Evolutionary conservation across 1,140 invertebrate species (phyloP).

Genomic region (Drosophila ananassae): DNA sequence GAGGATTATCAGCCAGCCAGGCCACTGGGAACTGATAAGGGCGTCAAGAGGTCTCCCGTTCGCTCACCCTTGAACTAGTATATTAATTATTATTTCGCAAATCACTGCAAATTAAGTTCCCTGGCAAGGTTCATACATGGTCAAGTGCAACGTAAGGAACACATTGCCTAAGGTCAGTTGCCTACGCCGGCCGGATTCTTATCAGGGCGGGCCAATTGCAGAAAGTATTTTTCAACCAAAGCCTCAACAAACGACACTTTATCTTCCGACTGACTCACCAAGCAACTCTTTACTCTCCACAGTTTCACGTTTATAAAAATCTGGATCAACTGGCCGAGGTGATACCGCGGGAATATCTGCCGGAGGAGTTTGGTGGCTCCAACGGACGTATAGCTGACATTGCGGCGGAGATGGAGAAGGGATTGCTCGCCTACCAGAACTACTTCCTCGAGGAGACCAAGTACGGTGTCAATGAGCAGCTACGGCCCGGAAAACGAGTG

Average conservation of each 20-base stretch:
- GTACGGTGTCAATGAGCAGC: conserved; percentile 85
- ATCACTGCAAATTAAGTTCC: conserved; percentile 13
- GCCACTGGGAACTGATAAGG: conserved; percentile 16
- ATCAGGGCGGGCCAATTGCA: neutral
- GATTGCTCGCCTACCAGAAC: conserved; percentile 83
- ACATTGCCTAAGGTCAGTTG: conserved; percentile 39
- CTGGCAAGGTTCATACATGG: neutral
- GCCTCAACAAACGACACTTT: neutral
- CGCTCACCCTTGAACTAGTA: conserved; percentile 29
- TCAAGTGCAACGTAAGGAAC: conserved; percentile 4
- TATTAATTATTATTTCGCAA: conserved; percentile 32
- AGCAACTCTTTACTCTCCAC: neutral
- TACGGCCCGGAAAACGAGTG: conserved; percentile 84
- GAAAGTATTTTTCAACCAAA: neutral
- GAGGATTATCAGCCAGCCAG: conserved; percentile 32
- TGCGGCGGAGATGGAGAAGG: conserved; percentile 85
- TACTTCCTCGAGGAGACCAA: conserved; percentile 85
- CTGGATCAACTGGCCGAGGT: conserved; percentile 81
- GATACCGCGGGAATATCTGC: conserved; percentile 84
- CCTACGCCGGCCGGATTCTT: neutral
- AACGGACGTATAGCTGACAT: conserved; percentile 84
- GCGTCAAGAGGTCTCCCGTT: neutral
- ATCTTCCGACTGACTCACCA: neutral
- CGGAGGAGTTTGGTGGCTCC: conserved; percentile 86
- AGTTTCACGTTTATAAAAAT: conserved; percentile 85